These are phyloP conservation scores for Drosophila pseudotalamancana DNA, from an alignment of 2,888 invertebrate species.

Conservation along the genomic window DNA sequence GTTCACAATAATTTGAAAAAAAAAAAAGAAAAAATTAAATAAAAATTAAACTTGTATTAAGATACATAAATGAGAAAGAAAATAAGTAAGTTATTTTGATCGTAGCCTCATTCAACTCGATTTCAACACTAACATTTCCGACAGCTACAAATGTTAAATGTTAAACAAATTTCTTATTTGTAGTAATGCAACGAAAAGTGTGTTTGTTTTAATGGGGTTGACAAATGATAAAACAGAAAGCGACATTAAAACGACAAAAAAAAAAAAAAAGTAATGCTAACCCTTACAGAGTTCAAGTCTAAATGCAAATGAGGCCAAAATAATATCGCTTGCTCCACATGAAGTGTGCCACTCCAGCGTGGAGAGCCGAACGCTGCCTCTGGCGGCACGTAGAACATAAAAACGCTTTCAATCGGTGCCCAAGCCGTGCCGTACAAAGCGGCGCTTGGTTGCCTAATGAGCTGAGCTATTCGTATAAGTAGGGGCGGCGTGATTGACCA, in stretches of 20 bases:
- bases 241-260: background rate
- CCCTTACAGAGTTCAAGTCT: background rate
- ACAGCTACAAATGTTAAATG: too few species aligned
- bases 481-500: slow-evolving; percentile 75
- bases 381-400: slow-evolving; percentile 48
- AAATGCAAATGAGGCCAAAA: slow-evolving; percentile 34
- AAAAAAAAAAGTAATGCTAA: background rate
- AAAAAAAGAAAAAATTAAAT: too few species aligned
- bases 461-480: slow-evolving; percentile 48
- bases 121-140: too few species aligned
- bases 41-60: too few species aligned
- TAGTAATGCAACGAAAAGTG: background rate
- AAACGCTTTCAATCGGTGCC: slow-evolving; percentile 41
- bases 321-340: slow-evolving; percentile 23
- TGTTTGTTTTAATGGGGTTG: background rate
- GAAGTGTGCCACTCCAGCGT: slow-evolving; percentile 46
- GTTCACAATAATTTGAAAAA: too few species aligned
- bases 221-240: background rate
- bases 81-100: too few species aligned
- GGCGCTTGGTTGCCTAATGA: slow-evolving; percentile 72
- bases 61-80: too few species aligned
- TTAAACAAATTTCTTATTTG: too few species aligned
- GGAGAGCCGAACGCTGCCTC: slow-evolving; percentile 15
- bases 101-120: too few species aligned
- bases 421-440: slow-evolving; percentile 28